Base-by-base conservation (phyloP, 1,140 invertebrate species). In the Drosophila pallidifrons region DNA sequence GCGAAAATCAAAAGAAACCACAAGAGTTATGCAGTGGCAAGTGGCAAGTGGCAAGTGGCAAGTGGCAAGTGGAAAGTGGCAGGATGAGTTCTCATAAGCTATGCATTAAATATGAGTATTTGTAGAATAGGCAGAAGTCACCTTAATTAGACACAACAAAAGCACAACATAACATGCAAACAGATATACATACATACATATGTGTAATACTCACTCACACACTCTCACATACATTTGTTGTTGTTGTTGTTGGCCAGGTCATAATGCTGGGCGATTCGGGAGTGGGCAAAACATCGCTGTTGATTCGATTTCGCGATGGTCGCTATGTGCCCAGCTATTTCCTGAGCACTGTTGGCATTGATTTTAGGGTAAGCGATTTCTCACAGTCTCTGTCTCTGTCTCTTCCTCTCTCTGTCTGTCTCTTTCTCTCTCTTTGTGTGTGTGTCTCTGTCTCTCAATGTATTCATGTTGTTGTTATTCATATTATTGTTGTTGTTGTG, bases 341-440 rank as follows among this genome's bases (percentile, higher is more conserved):
- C 94, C 98, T 98, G 93, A 97, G 97, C 69, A 99, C 98, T 15
- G 97, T 99, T 85, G 98, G 98, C 92, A 98, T 99, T 93, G 98
- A 99, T 94, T 98, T 98, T 94, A 95, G 97, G 96, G 98, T 98
- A 95, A 92, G 90, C 68, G 51, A 16, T 52, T 13, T 63, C 30
- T 75, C n/a, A 52, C 5, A 55, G 16, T 68, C 1, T 43, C 28
- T 46, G 13, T 51, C 20, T 57, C 7, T 47, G 1, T 57, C 16
- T 52, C 20, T 63, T 13, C 70, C 8, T 59, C 3, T 61, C 30
- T 68, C 1, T 51, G 13, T 46, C 20, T 63, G 13, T 57, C 13
- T 57, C 5, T 67, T 5, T 77, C 28, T 63, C 16, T 57, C 1
- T 63, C 11, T 73, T 1, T 77, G 1, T 20, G 1, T 38, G 8